These are phyloP conservation scores for Cyphotilapia sp. DNA, from an alignment of 2,113 vertebrate species.

Conservation along the genomic window DNA sequence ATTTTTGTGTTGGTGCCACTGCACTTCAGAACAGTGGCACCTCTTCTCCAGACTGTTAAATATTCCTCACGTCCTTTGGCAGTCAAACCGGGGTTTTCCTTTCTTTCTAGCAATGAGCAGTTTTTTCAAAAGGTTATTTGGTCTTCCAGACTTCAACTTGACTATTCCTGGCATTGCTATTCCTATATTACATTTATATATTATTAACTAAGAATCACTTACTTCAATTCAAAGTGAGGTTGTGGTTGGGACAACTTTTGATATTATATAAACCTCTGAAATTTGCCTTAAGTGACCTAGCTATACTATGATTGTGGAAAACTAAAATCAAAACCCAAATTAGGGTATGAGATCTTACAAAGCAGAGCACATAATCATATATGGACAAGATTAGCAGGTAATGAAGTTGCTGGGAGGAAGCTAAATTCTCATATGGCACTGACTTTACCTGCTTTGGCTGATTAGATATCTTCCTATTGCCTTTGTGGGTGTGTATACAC, in stretches of 20 bases:
- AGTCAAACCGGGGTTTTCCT: neutral
- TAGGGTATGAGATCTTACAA: neutral
- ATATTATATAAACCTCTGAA: neutral
- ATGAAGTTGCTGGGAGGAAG: neutral
- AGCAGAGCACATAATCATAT: neutral
- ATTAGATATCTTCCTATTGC: neutral
- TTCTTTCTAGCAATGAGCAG: neutral
- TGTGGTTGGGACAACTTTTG: neutral
- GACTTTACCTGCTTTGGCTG: neutral
- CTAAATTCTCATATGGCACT: neutral
- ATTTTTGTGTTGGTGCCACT: neutral
- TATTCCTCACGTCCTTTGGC: neutral
- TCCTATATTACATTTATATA: neutral
- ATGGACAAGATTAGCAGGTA: neutral
- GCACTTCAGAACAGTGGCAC: neutral
- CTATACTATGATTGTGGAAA: neutral
- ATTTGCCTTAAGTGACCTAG: neutral
- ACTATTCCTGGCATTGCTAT: neutral
- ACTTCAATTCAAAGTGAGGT: neutral
- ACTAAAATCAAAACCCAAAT: neutral
- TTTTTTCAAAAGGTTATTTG: neutral
- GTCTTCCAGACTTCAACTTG: neutral
- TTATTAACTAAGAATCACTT: neutral
- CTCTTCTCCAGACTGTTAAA: neutral
- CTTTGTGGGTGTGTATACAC: neutral